Conservation (phyloP, 2,888 invertebrate species). For the Marasmarcha lunaedactyla region DNA sequence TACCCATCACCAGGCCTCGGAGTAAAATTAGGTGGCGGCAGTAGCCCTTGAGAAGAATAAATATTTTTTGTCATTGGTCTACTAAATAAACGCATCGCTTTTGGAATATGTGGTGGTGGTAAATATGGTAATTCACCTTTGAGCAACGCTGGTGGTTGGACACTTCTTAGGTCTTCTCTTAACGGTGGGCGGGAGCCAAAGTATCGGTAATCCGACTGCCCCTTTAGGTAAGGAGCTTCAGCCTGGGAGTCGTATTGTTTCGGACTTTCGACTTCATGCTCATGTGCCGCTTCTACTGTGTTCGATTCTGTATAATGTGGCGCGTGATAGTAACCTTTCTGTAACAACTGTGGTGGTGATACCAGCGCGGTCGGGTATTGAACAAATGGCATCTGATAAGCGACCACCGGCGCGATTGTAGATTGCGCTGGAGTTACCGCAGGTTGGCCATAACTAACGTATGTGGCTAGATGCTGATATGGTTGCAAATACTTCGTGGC, state of each 20-base stretch:
- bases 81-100: constrained; percentile 38
- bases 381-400: constrained; percentile 41
- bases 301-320: constrained; percentile 36
- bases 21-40: constrained; percentile 26
- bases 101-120: constrained; percentile 52
- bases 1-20: constrained; percentile 33
- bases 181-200: constrained; percentile 40
- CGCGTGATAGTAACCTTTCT: constrained; percentile 36
- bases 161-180: constrained; percentile 35
- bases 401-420: constrained; percentile 31
- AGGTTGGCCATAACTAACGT: constrained; percentile 40
- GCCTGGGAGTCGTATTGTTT: constrained; percentile 33
- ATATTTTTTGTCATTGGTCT: constrained; percentile 44
- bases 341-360: constrained; percentile 28
- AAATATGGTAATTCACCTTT: constrained; percentile 29
- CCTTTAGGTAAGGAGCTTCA: constrained; percentile 30
- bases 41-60: constrained; percentile 31
- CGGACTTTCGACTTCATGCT: constrained; percentile 30
- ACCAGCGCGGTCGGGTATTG: constrained; percentile 35
- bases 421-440: constrained; percentile 29
- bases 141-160: constrained; percentile 28
- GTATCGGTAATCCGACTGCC: constrained; percentile 31
- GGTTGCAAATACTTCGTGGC: constrained; percentile 30
- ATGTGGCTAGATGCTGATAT: constrained; percentile 11
- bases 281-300: constrained; percentile 31